Evolutionary conservation across 2,113 vertebrate species (phyloP).

Genomic region (Acanthisitta chloris): DNA sequence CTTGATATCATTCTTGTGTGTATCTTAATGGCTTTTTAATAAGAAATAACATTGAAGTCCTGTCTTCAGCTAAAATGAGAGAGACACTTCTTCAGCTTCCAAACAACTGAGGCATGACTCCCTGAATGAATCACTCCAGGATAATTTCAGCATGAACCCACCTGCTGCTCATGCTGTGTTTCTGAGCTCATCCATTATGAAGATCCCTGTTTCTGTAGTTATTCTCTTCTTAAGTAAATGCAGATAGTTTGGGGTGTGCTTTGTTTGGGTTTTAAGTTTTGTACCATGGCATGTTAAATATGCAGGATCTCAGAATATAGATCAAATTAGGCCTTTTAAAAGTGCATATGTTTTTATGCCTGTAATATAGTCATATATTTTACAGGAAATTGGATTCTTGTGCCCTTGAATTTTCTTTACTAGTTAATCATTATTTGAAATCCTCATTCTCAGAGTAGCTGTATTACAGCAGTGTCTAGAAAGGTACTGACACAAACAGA

Average conservation of each 20-base stretch:
- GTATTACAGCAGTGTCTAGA: neutral
- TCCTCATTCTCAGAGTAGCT: neutral
- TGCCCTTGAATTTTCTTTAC: neutral
- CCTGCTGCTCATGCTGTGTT: neutral
- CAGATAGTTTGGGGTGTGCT: neutral
- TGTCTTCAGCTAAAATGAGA: neutral
- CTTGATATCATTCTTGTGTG: neutral
- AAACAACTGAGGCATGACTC: neutral
- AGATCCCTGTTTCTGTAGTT: neutral
- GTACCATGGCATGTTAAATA: neutral
- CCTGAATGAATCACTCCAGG: neutral
- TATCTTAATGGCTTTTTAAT: neutral
- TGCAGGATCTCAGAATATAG: neutral
- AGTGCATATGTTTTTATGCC: neutral
- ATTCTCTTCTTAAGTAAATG: neutral
- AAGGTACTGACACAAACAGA: neutral
- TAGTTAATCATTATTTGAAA: neutral
- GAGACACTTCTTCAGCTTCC: neutral
- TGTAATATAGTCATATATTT: neutral
- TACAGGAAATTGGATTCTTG: neutral
- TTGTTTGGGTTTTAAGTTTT: neutral
- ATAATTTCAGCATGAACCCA: neutral
- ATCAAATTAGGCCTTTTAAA: neutral
- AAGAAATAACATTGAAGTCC: neutral
- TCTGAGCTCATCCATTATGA: neutral